A percentile compares a stretch with the other conserved stretches of the same genome.
Evolutionary conservation across 2,888 invertebrate species (phyloP).

Genomic region (Morpho achilles): DNA sequence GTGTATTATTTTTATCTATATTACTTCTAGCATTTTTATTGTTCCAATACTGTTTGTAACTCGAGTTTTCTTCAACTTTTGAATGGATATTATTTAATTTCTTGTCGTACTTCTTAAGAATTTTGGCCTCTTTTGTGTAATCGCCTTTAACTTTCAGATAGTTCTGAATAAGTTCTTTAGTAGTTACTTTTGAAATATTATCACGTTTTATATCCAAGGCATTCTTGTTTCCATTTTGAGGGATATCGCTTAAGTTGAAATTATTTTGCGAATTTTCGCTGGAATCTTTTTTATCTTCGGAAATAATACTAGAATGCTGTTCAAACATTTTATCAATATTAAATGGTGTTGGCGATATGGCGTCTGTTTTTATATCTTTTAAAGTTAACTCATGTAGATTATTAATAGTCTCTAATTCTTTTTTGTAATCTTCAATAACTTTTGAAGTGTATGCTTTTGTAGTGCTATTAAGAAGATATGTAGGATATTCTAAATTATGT

Average conservation of each 20-base stretch:
- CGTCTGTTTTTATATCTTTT: constrained; percentile 69
- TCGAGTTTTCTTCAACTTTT: constrained; percentile 39
- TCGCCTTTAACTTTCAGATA: constrained; percentile 69
- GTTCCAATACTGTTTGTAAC: constrained; percentile 56
- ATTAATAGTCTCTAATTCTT: constrained; percentile 71
- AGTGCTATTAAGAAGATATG: constrained; percentile 64
- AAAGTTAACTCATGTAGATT: constrained; percentile 67
- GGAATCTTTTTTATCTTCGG: constrained; percentile 39
- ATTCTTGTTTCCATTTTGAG: constrained; percentile 36
- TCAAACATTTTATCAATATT: constrained; percentile 70
- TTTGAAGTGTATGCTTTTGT: constrained; percentile 74
- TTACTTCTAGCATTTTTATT: constrained; percentile 43
- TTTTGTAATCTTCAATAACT: constrained; percentile 75
- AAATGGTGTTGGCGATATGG: constrained; percentile 64
- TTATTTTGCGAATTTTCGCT: constrained; percentile 37
- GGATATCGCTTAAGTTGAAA: constrained; percentile 31
- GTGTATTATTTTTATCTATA: constrained; percentile 34
- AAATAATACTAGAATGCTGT: constrained; percentile 41
- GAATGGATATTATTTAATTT: constrained; percentile 43
- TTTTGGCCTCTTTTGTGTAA: constrained; percentile 42
- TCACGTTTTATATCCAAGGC: constrained; percentile 42
- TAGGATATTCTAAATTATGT: constrained; percentile 56
- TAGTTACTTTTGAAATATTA: constrained; percentile 63
- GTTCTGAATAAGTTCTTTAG: constrained; percentile 68
- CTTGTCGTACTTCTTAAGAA: constrained; percentile 47